Base-by-base conservation (phyloP, 2,113 vertebrate species). In the Cryptotis parvus region DNA sequence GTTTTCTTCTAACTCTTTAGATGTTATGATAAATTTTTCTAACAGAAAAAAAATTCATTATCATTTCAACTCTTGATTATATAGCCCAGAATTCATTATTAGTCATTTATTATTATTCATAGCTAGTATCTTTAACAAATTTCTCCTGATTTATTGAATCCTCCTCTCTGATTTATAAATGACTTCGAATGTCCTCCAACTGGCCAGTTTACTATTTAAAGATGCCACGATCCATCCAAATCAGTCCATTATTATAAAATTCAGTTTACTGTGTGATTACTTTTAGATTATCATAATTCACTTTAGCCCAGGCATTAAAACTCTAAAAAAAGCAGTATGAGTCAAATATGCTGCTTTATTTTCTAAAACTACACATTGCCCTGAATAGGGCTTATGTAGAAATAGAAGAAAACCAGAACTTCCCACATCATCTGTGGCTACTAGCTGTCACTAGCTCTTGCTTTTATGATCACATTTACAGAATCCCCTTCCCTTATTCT, bases 21-120 rank as follows among this genome's bases (percentile, higher is more conserved):
- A 27, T 45, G 22, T 29, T 66, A n/a, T 16, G 55, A 22, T 58
- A 58, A 58, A 58, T 58, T 58, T 58, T 58, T 58, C 55, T 58
- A 58, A 58, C 24, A 58, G 55, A 79, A 58, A 45, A n/a, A n/a
- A 75, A 85, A 80, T 74, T 74, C 52, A 31, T 78, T 75, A 61
- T 75, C 14, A 74, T 74, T 74, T 55, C 70, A 85, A 91, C 4
- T 68, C 6, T 74, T 84, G 68, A 89, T 68, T 61, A 75, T 80
- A 27, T 74, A 49, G n/a, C 11, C 15, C 91, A 4, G 3, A 79
- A 80, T 74, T 18, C 33, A 77, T 76, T 31, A 29, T 31, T 35
- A 45, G 14, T 61, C 39, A 39, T 74, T 69, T 58, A 69, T 83
- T 74, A 86, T 65, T 87, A 79, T 41, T 84, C 18, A 93, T 12